A percentile compares a stretch with the other conserved stretches of the same genome.
Evolutionary conservation across 2,113 vertebrate species (phyloP).

Genomic region (Miniopterus natalensis): DNA sequence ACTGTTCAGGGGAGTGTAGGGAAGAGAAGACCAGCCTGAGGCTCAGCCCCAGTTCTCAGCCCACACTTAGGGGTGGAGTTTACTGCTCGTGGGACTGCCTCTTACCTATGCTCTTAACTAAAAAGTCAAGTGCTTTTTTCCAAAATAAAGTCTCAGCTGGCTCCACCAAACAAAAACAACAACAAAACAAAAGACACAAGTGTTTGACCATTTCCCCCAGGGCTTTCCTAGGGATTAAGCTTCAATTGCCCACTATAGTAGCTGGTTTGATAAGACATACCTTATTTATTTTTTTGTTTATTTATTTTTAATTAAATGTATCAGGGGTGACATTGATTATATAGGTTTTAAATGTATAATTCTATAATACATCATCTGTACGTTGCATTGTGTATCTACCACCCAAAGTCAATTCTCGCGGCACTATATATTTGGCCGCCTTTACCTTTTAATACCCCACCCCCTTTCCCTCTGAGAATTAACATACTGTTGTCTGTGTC

Average conservation of each 20-base stretch:
- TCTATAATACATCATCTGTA: too few relatives aligned
- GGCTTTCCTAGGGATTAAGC: background rate
- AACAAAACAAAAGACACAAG: background rate
- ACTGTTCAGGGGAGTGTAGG: background rate
- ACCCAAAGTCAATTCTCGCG: too few relatives aligned
- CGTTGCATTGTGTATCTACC: too few relatives aligned
- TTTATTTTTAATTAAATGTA: too few relatives aligned
- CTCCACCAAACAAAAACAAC: background rate
- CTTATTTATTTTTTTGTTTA: too few relatives aligned
- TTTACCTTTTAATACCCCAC: too few relatives aligned
- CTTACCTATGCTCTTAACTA: background rate
- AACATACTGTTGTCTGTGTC: too few relatives aligned
- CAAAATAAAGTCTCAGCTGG: conserved; percentile 71
- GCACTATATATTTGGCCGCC: too few relatives aligned
- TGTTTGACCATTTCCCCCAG: background rate
- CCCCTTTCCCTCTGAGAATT: too few relatives aligned
- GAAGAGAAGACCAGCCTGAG: background rate
- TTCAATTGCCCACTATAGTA: background rate
- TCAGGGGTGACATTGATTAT: too few relatives aligned
- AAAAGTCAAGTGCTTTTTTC: background rate
- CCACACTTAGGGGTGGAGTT: background rate
- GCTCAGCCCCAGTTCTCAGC: background rate
- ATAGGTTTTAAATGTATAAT: too few relatives aligned
- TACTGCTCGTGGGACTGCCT: background rate
- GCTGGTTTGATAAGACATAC: background rate